These are phyloP conservation scores for Hydrolagus affinis DNA, from an alignment of 2,113 vertebrate species.

Conservation along the genomic window DNA sequence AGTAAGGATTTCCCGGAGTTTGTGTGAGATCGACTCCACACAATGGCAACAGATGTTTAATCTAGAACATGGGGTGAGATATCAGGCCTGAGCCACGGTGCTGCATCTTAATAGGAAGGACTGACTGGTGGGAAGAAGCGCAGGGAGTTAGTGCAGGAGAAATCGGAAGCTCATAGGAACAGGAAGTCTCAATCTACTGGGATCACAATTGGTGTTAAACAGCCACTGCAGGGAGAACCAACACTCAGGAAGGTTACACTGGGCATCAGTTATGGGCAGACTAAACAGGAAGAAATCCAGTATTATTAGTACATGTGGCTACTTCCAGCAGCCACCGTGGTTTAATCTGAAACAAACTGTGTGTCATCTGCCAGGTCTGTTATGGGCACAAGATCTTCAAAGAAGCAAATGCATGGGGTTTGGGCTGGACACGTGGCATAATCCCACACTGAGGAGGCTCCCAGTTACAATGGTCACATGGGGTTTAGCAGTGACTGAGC, in stretches of 20 bases:
- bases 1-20: too few species aligned
- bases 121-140: not conserved
- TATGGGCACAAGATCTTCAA: not conserved
- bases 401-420: conserved; percentile 13
- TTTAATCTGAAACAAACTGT: not conserved
- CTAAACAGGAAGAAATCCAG: not conserved
- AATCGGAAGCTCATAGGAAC: too few species aligned
- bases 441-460: too few species aligned
- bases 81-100: too few species aligned
- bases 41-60: too few species aligned
- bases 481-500: too few species aligned
- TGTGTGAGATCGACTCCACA: too few species aligned
- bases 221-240: not conserved
- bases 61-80: too few species aligned
- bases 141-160: not conserved
- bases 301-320: not conserved
- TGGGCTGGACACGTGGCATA: too few species aligned
- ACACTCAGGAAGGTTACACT: not conserved
- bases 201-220: not conserved
- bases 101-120: not conserved
- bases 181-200: not conserved
- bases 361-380: conserved; percentile 12
- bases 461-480: too few species aligned
- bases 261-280: not conserved
- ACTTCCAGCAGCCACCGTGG: too few species aligned